phyloP scores from a whole-genome alignment of 1,140 invertebrate species.

The Aleiodes sp. region DNA sequence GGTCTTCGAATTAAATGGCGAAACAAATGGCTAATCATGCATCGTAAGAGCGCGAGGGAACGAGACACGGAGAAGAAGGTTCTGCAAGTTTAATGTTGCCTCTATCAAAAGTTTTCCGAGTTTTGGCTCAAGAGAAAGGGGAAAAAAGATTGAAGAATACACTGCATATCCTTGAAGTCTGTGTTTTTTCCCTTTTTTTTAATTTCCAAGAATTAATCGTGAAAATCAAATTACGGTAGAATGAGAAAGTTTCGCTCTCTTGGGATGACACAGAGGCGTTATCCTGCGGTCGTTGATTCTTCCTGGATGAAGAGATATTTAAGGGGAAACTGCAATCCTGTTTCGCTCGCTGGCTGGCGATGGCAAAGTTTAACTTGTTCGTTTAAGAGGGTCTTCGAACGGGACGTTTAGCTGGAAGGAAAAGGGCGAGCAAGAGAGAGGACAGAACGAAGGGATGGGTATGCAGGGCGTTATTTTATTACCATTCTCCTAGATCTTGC shows the following conservation, averaged over 20 bases:
- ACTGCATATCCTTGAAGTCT: too few relatives aligned
- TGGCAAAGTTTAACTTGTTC: conserved; percentile 5
- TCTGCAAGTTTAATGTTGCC: too few relatives aligned
- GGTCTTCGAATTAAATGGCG: conserved; percentile 55
- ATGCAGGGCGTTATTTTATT: conserved; percentile 3
- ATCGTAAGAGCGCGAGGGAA: conserved; percentile 41
- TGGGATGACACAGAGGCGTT: conserved; percentile 10
- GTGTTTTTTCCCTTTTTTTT: too few relatives aligned
- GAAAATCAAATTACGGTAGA: not conserved
- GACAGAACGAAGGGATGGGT: not conserved
- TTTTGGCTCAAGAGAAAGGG: too few relatives aligned
- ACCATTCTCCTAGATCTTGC: not conserved
- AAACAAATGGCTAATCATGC: conserved; percentile 63
- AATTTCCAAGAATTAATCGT: conserved; percentile 4
- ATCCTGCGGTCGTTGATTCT: conserved; percentile 13
- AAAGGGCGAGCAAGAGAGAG: too few relatives aligned
- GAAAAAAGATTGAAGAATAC: too few relatives aligned
- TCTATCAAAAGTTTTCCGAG: too few relatives aligned
- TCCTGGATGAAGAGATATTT: not conserved
- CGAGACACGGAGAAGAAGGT: too few relatives aligned
- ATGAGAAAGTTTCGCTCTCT: not conserved
- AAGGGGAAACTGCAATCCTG: conserved; percentile 5
- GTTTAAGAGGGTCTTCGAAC: not conserved
- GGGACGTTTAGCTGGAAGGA: conserved; percentile 1
- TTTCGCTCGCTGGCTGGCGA: not conserved